Evolutionary conservation across 2,888 invertebrate genomes (phyloP).

Genomic region (Phengaris arion): DNA sequence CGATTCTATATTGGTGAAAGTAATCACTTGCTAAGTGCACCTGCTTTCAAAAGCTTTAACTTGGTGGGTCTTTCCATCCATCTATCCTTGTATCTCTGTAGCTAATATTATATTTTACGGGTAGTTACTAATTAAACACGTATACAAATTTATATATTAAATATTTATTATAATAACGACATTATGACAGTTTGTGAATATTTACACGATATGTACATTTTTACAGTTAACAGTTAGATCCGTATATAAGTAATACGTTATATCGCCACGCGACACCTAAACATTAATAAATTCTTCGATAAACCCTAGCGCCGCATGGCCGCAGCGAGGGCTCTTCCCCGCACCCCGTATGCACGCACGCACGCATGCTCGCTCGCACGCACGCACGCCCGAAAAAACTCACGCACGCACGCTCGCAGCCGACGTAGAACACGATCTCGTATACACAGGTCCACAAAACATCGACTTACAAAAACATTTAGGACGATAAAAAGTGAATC

Average conservation of each 20-base stretch:
- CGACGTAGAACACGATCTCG: constrained; percentile 41
- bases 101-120: neutral
- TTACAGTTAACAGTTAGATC: constrained; percentile 52
- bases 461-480: constrained; percentile 22
- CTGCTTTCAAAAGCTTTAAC: too few relatives aligned
- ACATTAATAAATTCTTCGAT: constrained; percentile 74
- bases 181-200: constrained; percentile 66
- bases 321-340: constrained; percentile 31
- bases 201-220: constrained; percentile 78
- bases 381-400: neutral
- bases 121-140: constrained; percentile 12
- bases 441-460: constrained; percentile 37
- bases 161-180: constrained; percentile 68
- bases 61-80: too few relatives aligned
- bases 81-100: neutral
- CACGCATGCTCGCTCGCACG: constrained; percentile 31
- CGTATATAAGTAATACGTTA: constrained; percentile 65
- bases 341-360: constrained; percentile 30
- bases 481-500: constrained; percentile 23
- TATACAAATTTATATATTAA: constrained; percentile 31
- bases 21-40: too few relatives aligned
- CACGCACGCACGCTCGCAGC: constrained; percentile 24
- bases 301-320: constrained; percentile 63
- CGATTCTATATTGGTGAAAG: too few relatives aligned
- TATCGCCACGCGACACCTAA: constrained; percentile 66